phyloP scores from a whole-genome alignment of 2,888 invertebrate genomes.

The Hyalella azteca region DNA sequence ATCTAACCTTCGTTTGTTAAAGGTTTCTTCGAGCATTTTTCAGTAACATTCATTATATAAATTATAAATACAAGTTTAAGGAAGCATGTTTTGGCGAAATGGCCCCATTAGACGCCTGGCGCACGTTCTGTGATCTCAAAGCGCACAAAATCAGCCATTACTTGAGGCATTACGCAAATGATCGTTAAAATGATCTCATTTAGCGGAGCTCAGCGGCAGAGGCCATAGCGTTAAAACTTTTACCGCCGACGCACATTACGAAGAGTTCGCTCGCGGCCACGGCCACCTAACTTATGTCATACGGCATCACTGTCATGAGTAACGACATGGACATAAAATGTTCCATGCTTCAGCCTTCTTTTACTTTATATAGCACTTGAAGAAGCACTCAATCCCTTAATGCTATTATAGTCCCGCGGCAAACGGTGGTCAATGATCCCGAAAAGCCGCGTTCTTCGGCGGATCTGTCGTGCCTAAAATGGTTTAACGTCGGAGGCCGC shows the following conservation, averaged over 20 bases:
- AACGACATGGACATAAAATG: conserved; percentile 9
- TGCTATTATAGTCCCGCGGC: not conserved
- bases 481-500: no score
- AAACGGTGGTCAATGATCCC: no score
- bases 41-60: not conserved
- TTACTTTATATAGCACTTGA: not conserved
- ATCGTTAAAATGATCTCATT: conserved; percentile 24
- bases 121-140: not conserved
- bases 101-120: not conserved
- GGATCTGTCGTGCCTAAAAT: no score
- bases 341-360: not conserved
- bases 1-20: no score
- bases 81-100: no score
- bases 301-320: not conserved
- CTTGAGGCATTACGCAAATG: not conserved
- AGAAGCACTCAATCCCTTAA: not conserved
- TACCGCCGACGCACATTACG: not conserved
- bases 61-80: not conserved
- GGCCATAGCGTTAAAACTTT: not conserved
- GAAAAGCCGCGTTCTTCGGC: no score
- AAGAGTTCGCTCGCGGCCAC: not conserved
- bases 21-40: no score
- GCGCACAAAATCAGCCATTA: not conserved
- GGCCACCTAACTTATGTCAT: conserved; percentile 4
- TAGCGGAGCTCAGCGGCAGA: not conserved